Evolutionary conservation across 2,113 vertebrate genomes (phyloP).

Genomic region (Galemys pyrenaicus): DNA sequence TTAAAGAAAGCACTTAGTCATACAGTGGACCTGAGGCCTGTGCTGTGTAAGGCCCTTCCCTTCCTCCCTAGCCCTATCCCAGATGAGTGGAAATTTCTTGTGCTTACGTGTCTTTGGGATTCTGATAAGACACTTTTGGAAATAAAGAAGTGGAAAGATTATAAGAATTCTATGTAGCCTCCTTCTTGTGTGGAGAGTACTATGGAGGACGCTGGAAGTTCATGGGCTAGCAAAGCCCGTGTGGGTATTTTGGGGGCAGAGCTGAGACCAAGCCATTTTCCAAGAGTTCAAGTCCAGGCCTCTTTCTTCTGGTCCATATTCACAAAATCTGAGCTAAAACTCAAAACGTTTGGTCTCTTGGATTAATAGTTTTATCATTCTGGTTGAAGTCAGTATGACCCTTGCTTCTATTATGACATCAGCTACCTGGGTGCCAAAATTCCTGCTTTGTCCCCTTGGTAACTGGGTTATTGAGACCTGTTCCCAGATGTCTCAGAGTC

Average conservation of each 20-base stretch:
- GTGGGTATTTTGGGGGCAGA: neutral
- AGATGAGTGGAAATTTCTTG: neutral
- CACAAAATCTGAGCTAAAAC: neutral
- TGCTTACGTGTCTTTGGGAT: neutral
- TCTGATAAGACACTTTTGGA: slow-evolving; percentile 2
- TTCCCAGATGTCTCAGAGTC: neutral
- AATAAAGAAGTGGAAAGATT: neutral
- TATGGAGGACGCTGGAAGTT: neutral
- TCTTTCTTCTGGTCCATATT: neutral
- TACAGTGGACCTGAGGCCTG: no score
- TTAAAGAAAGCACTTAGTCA: no score
- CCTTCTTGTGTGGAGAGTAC: neutral
- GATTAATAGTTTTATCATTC: neutral
- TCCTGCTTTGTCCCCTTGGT: neutral
- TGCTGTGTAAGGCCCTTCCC: no score
- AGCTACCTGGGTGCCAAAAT: neutral
- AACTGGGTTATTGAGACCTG: neutral
- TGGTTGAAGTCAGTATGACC: neutral
- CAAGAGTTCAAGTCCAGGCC: neutral
- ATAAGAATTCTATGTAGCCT: neutral
- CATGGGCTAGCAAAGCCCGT: neutral
- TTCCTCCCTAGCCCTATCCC: no score
- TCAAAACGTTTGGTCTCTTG: neutral
- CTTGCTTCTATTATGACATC: slow-evolving; percentile 37
- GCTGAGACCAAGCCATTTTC: neutral